Evolutionary conservation across 2,797 vertebrate genomes (phyloP).

Genomic region (Aphelocoma californica): DNA sequence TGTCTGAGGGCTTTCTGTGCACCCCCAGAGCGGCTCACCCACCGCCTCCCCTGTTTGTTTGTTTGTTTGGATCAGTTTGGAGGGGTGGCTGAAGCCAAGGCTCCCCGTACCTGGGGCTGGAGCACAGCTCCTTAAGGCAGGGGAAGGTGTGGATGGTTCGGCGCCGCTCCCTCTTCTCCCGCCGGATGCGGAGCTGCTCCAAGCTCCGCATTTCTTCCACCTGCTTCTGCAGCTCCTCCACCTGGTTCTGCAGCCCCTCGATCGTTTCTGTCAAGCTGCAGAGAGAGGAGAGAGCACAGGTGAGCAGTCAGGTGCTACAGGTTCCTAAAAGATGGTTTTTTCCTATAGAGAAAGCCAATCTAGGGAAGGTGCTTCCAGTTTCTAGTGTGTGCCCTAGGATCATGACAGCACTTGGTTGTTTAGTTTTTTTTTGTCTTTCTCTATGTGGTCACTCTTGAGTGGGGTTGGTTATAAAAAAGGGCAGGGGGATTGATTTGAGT

Average conservation of each 20-base stretch:
- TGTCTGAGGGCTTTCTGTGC: background rate
- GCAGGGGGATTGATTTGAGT: background rate
- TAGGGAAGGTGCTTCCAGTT: background rate
- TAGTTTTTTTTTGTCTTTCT: background rate
- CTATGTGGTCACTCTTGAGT: background rate
- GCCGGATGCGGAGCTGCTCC: constrained; percentile 86
- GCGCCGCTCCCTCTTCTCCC: constrained; percentile 91
- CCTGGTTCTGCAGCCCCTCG: constrained; percentile 89
- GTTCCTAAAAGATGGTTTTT: background rate
- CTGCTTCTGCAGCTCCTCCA: constrained; percentile 88
- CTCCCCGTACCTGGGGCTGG: constrained; percentile 80
- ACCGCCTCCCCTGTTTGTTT: background rate
- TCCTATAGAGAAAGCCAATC: background rate
- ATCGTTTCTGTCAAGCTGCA: constrained; percentile 89
- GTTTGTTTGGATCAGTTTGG: background rate
- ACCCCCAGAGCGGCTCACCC: background rate
- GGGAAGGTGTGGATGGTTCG: constrained; percentile 96
- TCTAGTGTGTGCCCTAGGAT: background rate
- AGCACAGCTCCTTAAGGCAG: constrained; percentile 92
- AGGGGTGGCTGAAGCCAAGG: background rate
- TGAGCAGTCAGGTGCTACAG: background rate
- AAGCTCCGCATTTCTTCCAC: constrained; percentile 90
- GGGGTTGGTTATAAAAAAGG: background rate
- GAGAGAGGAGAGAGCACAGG: background rate
- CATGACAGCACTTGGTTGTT: background rate